Evolutionary conservation across 2,888 invertebrate species (phyloP).

Genomic region (Gasteruption jaculator): DNA sequence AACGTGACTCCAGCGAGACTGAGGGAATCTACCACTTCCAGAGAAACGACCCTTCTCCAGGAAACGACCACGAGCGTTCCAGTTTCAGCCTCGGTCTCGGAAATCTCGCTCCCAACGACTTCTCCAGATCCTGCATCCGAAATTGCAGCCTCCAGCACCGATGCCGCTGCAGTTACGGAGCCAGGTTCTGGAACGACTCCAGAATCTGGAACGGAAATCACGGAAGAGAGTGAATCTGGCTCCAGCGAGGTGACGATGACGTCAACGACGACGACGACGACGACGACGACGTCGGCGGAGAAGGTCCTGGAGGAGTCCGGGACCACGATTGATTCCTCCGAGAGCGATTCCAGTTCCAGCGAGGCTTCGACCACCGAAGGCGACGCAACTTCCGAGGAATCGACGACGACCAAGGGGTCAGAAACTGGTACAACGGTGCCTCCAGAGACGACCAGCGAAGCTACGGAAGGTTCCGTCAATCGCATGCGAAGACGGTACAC

Average conservation of each 20-base stretch:
- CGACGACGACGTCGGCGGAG: constrained; percentile 4
- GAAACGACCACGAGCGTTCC: constrained; percentile 5
- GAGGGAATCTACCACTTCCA: constrained; percentile 2
- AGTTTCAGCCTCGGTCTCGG: no score
- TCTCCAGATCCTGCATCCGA: constrained; percentile 16
- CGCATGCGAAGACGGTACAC: constrained; percentile 29
- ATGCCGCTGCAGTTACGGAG: no score
- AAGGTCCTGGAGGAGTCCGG: constrained; percentile 5
- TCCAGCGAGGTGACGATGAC: constrained; percentile 8
- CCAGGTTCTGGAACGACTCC: not conserved
- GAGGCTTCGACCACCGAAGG: no score
- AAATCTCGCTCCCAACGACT: constrained; percentile 22
- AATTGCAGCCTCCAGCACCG: constrained; percentile 12
- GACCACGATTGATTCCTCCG: constrained; percentile 11
- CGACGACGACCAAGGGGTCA: constrained; percentile 24
- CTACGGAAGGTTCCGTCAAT: constrained; percentile 22
- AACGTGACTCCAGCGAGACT: no score
- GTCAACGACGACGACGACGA: constrained; percentile 1
- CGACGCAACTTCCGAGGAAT: no score
- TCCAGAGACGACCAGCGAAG: constrained; percentile 31
- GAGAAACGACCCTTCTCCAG: constrained; percentile 8
- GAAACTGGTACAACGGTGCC: constrained; percentile 29
- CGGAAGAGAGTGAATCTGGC: constrained; percentile 13
- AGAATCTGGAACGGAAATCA: constrained; percentile 3
- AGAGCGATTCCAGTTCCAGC: constrained; percentile 23